Evolutionary conservation across 1,140 invertebrate genomes (phyloP).

Genomic region (Sitobion miscanthi): DNA sequence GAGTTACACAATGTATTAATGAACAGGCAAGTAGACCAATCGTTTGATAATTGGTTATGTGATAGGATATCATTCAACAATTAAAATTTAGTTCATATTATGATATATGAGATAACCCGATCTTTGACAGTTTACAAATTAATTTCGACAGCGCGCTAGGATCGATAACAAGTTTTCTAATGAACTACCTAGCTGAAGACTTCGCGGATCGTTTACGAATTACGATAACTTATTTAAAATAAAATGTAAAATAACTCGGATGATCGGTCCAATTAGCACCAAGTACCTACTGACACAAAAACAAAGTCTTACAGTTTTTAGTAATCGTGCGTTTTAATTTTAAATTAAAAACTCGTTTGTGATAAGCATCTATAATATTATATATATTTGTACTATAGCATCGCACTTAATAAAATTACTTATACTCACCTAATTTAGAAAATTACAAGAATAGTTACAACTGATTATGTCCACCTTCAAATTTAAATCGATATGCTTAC

Average conservation of each 20-base stretch:
- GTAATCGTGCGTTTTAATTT: neutral
- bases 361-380: neutral
- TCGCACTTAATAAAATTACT: neutral
- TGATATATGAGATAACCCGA: neutral
- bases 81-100: neutral
- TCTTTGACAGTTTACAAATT: constrained; percentile 30
- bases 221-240: neutral
- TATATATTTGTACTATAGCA: neutral
- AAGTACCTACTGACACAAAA: neutral
- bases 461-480: neutral
- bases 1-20: neutral
- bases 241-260: neutral
- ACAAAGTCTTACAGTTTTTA: neutral
- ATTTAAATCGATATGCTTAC: neutral
- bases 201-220: neutral
- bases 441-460: neutral
- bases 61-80: constrained; percentile 7
- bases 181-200: neutral
- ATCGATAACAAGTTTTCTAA: constrained; percentile 30
- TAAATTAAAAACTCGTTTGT: neutral
- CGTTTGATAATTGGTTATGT: neutral
- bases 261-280: neutral
- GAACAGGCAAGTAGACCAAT: neutral
- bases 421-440: neutral
- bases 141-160: constrained; percentile 14